Evolutionary conservation across 2,113 vertebrate species (phyloP).

Genomic region (Saiga tatarica): DNA sequence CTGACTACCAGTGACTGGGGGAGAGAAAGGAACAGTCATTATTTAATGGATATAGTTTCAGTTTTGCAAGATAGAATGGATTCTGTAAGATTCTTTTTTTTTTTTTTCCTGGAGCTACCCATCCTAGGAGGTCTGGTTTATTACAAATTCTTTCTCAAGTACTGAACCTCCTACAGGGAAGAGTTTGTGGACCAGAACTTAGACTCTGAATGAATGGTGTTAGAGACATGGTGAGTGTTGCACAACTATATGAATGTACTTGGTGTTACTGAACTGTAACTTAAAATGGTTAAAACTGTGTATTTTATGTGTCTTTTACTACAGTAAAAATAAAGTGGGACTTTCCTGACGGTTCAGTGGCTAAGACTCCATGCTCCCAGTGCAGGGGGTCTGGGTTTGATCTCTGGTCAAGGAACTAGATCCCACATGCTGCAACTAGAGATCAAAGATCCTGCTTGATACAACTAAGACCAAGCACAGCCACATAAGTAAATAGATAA

Average conservation of each 20-base stretch:
- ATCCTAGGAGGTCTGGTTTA: conserved; percentile 93
- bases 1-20: neutral
- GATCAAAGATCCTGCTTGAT: neutral
- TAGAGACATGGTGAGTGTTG: neutral
- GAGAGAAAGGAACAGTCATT: neutral
- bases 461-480: neutral
- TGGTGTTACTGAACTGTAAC: neutral
- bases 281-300: neutral
- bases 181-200: conserved; percentile 2
- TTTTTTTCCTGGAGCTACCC: conserved; percentile 85
- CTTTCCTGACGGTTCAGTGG: neutral
- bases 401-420: neutral
- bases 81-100: neutral
- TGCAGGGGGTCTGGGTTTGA: neutral
- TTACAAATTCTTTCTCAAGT: conserved; percentile 91
- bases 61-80: neutral
- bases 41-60: neutral
- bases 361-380: neutral
- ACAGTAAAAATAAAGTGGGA: neutral
- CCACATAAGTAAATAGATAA: neutral
- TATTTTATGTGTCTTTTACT: neutral
- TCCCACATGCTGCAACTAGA: neutral
- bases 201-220: neutral
- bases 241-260: neutral
- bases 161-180: conserved; percentile 57